A percentile compares a stretch with the other conserved stretches of the same genome.
These are phyloP conservation scores for Aptenodytes patagonicus DNA, from an alignment of 2,113 vertebrate genomes.

Conservation along the genomic window DNA sequence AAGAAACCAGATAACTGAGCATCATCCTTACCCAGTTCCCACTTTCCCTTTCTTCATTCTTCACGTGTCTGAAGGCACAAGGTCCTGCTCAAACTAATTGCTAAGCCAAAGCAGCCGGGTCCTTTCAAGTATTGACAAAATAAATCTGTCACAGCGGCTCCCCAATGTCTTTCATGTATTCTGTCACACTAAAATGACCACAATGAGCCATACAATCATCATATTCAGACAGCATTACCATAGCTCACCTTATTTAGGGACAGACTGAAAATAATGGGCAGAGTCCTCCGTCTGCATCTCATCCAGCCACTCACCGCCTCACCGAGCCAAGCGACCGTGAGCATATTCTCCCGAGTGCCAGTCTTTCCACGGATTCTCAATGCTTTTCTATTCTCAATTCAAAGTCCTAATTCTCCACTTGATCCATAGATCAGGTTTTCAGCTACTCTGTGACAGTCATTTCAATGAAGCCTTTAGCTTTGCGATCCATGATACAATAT, in stretches of 20 bases:
- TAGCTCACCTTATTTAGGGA: not conserved
- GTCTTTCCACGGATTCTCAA: not conserved
- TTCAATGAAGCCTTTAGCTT: not conserved
- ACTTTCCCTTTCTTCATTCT: not conserved
- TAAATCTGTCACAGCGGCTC: not conserved
- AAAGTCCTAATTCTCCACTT: not conserved
- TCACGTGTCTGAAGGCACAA: rapidly evolving
- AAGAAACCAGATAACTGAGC: not conserved
- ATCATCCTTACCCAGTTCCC: not conserved
- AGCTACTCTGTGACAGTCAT: not conserved
- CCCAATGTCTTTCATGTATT: not conserved
- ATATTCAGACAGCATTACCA: not conserved
- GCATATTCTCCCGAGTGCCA: not conserved
- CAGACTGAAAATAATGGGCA: not conserved
- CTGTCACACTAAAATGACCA: not conserved
- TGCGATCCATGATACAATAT: rapidly evolving
- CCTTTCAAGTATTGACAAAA: not conserved
- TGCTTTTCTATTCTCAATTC: not conserved
- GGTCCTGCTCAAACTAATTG: not conserved
- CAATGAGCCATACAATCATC: not conserved
- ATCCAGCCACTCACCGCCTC: not conserved
- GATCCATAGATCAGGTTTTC: not conserved
- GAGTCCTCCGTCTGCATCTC: not conserved
- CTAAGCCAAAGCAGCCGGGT: not conserved
- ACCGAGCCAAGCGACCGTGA: not conserved